phyloP scores from a whole-genome alignment of 2,888 invertebrate species.

The Leptinotarsa juncta region DNA sequence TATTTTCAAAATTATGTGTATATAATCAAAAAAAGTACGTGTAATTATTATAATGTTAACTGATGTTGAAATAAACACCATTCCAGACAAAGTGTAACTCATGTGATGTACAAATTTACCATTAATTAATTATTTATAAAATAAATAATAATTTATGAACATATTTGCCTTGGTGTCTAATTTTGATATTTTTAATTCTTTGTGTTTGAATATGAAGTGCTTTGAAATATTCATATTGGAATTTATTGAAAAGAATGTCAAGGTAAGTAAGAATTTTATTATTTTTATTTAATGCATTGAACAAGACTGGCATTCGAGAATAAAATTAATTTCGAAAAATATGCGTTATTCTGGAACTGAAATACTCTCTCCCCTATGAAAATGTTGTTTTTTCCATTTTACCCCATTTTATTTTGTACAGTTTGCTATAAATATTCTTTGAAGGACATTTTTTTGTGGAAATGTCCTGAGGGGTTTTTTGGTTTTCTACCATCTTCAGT shows the following conservation, averaged over 20 bases:
- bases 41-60: slow-evolving; percentile 45
- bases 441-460: too few species aligned
- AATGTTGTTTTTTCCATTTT: too few species aligned
- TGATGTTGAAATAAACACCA: slow-evolving; percentile 45
- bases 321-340: too few species aligned
- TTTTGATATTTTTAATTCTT: neutral
- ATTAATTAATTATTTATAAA: slow-evolving; percentile 47
- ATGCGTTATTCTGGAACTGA: too few species aligned
- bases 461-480: too few species aligned
- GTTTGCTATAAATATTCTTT: too few species aligned
- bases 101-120: slow-evolving; percentile 58
- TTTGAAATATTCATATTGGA: neutral
- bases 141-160: slow-evolving; percentile 37
- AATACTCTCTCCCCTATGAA: too few species aligned
- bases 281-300: neutral
- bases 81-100: slow-evolving; percentile 53
- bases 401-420: too few species aligned
- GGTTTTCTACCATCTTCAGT: too few species aligned
- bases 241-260: neutral
- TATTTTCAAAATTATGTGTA: slow-evolving; percentile 51
- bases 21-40: slow-evolving; percentile 44
- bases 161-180: slow-evolving; percentile 25
- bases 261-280: neutral
- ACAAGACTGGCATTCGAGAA: too few species aligned
- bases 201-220: slow-evolving; percentile 2